These are phyloP conservation scores for Paramormyrops hopkinsi DNA, from an alignment of 2,797 vertebrate species.

Conservation along the genomic window DNA sequence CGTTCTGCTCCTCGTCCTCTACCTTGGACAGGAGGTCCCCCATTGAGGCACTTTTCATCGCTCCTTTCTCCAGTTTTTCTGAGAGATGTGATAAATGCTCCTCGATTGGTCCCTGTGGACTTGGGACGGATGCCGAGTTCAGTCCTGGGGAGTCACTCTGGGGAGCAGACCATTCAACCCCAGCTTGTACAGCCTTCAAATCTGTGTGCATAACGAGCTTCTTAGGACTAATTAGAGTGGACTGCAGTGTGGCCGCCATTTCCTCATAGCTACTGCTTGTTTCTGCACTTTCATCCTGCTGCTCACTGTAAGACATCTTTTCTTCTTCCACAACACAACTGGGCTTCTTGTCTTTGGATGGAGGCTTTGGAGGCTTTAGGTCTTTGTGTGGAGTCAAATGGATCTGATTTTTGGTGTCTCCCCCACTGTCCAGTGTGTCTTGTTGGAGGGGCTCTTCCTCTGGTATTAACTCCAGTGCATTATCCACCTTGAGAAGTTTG, in stretches of 20 bases:
- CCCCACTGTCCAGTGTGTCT: constrained; percentile 28
- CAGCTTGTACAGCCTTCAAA: constrained; percentile 27
- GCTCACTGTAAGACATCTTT: constrained; percentile 21
- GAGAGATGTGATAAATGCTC: constrained; percentile 32
- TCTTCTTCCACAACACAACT: neutral
- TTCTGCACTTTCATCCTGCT: constrained; percentile 26
- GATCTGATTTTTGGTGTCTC: constrained; percentile 37
- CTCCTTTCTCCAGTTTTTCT: constrained; percentile 25
- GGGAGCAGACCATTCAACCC: neutral
- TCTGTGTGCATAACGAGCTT: constrained; percentile 25
- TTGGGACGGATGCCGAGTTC: neutral
- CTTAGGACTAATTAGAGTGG: neutral
- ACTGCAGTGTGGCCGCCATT: constrained; percentile 18
- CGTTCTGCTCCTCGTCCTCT: constrained; percentile 10
- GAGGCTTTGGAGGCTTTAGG: constrained; percentile 50
- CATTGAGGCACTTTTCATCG: constrained; percentile 50
- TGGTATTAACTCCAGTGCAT: constrained; percentile 34
- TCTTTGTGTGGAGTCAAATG: constrained; percentile 30
- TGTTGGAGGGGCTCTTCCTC: constrained; percentile 31
- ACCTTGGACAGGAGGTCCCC: constrained; percentile 66
- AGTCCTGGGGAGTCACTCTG: neutral
- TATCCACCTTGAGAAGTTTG: constrained; percentile 53
- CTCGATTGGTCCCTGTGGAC: neutral
- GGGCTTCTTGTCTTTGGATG: constrained; percentile 60
- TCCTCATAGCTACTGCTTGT: constrained; percentile 25